These are phyloP conservation scores for Drosophila parabipectinata DNA, from an alignment of 1,140 invertebrate species.

Conservation along the genomic window DNA sequence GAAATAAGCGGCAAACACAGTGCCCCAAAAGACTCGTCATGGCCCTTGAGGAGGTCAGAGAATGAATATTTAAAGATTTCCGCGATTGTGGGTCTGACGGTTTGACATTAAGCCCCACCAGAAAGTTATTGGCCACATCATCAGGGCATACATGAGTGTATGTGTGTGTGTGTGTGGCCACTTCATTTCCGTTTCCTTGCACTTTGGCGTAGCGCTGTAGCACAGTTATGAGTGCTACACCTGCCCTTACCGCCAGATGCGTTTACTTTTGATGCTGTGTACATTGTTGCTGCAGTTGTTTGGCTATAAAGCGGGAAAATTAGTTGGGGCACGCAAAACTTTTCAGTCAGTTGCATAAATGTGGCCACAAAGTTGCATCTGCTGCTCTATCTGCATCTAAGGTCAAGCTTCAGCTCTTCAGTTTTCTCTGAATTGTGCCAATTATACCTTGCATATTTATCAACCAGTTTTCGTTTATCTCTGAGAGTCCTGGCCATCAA, in stretches of 20 bases:
- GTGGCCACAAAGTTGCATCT: conserved; percentile 57
- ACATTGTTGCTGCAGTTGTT: conserved; percentile 58
- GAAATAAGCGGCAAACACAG: conserved; percentile 62
- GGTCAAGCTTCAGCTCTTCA: neutral
- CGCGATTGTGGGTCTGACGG: neutral
- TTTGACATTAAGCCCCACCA: conserved; percentile 26
- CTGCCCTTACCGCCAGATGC: neutral
- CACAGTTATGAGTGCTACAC: conserved; percentile 5
- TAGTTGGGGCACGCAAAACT: conserved; percentile 45
- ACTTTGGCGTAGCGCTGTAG: conserved; percentile 10
- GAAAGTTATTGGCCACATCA: conserved; percentile 30
- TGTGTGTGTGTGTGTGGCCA: conserved; percentile 15
- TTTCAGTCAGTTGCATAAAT: conserved; percentile 31
- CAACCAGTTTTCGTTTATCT: conserved; percentile 1
- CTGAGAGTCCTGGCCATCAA: conserved; percentile 16
- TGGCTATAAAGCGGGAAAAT: conserved; percentile 56
- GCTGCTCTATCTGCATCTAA: conserved; percentile 1
- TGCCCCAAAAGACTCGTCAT: neutral
- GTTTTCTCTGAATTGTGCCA: conserved; percentile 1
- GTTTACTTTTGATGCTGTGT: conserved; percentile 6
- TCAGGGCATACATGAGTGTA: conserved; percentile 3
- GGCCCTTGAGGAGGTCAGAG: conserved; percentile 12
- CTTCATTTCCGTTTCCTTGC: conserved; percentile 54
- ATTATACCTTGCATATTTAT: conserved; percentile 34
- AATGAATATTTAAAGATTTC: conserved; percentile 43